These are phyloP conservation scores for Chloropsis hardwickii DNA, from an alignment of 2,113 vertebrate genomes.

Conservation along the genomic window DNA sequence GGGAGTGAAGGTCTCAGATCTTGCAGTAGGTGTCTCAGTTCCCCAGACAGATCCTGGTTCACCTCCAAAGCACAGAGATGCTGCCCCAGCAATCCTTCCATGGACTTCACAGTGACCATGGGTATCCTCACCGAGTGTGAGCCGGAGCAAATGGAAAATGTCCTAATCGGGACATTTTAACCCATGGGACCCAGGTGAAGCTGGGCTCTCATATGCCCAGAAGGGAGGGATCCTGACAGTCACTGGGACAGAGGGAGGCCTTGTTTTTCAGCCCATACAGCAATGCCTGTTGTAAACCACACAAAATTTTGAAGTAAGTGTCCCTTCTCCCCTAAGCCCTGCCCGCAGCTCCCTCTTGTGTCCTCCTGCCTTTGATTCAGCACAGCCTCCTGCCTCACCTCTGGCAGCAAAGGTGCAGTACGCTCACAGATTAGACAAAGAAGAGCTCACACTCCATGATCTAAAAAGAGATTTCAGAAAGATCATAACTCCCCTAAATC, in stretches of 20 bases:
- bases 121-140: fast-evolving
- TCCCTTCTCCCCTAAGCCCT: background rate
- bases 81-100: background rate
- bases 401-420: background rate
- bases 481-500: conserved; percentile 76
- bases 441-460: background rate
- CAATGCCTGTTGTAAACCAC: background rate
- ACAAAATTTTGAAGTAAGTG: background rate
- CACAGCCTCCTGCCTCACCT: background rate
- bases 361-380: background rate
- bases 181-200: background rate
- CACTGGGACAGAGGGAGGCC: background rate
- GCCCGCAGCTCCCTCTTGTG: background rate
- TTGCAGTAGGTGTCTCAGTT: background rate
- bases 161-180: fast-evolving
- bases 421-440: background rate
- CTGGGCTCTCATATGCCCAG: background rate
- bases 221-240: background rate
- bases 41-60: background rate
- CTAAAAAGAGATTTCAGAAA: background rate
- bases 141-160: background rate
- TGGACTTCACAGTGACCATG: background rate
- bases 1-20: background rate
- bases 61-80: background rate
- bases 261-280: background rate